Base-by-base conservation (phyloP, 2,888 invertebrate genomes). In the Cartodere bifasciata region DNA sequence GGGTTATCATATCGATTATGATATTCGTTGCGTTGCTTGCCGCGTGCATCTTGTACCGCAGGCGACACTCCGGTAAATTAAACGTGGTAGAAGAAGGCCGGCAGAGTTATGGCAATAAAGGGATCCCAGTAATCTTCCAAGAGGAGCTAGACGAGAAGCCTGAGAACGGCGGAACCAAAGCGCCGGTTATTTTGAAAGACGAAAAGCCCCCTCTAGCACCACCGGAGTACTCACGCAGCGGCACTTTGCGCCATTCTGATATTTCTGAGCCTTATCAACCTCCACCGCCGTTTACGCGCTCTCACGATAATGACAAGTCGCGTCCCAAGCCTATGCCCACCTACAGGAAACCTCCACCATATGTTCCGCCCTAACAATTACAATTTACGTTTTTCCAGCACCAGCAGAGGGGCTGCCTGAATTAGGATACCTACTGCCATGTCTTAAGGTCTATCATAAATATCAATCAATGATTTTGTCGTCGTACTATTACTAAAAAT, bases 101-200 rank as follows among this genome's bases (percentile, higher is more conserved):
- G 11, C 79, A 81, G 53, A 80, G 80, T 40, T 83, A 85, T 64
- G 74, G 84, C 28, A 82, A 81, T 46, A 84, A 83, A 56, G 70
- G 70, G 34, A 90, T 92, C 48, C 95, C 97, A 1, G 91, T 95
- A 21, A 95, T 97, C 52, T 94, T 95, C 63, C 86, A 87, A 60
- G 94, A 97, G 58, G 97, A 97, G 58, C 67, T 95, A 23, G 92
- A 94, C 46, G 92, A 92, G 50, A 82, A 90, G 47, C 86, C 84
- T 1, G 85, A 85, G 56, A n/a, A n/a, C n/a, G 79, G 85, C 12
- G 82, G 80, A 14, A 86, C 87, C 54, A 87, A 91, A 63, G 81
- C 85, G 40, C 94, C 94, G 4, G 83, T 94, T 31, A 91, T 95
- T 46, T 71, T 94, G 62, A 84, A 88, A 51, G 91, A 94, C 47